Evolutionary conservation across 2,888 invertebrate genomes (phyloP), one percentile per base, ranked within the genome.

Genomic region (Drosophila pseudotakahashii): DNA sequence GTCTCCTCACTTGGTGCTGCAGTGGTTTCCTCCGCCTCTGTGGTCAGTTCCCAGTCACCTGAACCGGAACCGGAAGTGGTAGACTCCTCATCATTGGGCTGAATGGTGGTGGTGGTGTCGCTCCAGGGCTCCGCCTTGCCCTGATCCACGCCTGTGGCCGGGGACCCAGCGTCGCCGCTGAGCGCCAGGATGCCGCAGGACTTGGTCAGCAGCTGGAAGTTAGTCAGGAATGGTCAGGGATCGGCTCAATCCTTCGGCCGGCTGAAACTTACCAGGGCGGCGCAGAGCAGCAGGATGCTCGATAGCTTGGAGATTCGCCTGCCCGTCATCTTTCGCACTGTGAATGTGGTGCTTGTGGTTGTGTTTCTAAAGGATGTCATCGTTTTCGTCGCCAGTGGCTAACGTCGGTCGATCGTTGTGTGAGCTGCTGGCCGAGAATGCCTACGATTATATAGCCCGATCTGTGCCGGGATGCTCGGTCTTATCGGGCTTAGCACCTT

Each of bases 341-440:
- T 62, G 2, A 69, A 58, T 1, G 70, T 68, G 26, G 51, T 61
- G 2, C 36, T 48, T 9, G 11, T 11, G 2, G 23, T 69, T n/a
- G 74, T 51, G 32, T n/a, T 55, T 30, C 30, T 30, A 7, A 26
- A 26, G 26, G 26, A 26, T 26, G 55, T 74, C 39, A 48, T 76
- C 60, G 59, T 82, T 79, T 70, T 81, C 81, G 84, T 82, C 73
- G 82, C 85, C 88, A 41, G 54, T 70, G 79, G 88, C 88, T 77
- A 84, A 84, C 86, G 88, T 83, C 86, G 82, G 86, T 83, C 88
- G 82, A 88, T 83, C 88, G 82, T 83, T 79, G 82, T 88, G 67
- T 83, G 82, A 85, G 79, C 75, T 58, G 60, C 66, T 79, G 58
- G 55, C 63, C 30, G 50, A 47, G 34, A 34, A 47, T 14, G 41